Conservation (phyloP, 2,888 invertebrate genomes). For the Sminthurides aquaticus region DNA sequence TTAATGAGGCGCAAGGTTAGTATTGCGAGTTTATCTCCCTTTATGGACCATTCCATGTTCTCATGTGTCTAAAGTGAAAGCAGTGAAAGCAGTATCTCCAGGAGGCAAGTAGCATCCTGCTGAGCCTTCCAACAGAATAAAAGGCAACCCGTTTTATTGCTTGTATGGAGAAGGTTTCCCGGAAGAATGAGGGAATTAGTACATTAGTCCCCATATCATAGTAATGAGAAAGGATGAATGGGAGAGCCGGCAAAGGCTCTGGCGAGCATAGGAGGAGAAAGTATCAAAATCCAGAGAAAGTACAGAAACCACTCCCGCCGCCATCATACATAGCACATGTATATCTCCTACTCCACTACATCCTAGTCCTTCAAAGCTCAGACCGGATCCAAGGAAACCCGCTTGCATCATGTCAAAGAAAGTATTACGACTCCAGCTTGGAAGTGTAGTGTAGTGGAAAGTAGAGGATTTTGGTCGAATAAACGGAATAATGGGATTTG, state of each 20-base stretch:
- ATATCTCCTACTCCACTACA: not conserved
- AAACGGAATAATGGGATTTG: conserved; percentile 23
- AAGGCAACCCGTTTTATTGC: too few relatives aligned
- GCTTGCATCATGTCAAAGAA: not conserved
- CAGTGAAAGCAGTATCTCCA: too few relatives aligned
- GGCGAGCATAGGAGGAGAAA: not conserved
- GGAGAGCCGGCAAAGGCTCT: not conserved
- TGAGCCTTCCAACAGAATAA: too few relatives aligned
- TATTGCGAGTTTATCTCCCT: too few relatives aligned
- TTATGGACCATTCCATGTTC: too few relatives aligned
- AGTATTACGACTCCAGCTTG: not conserved
- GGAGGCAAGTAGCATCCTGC: too few relatives aligned
- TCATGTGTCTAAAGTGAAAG: too few relatives aligned
- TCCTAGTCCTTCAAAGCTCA: too few relatives aligned
- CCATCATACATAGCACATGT: not conserved
- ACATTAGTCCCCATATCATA: not conserved
- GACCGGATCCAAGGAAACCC: too few relatives aligned
- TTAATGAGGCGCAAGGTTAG: not conserved
- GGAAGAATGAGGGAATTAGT: not conserved
- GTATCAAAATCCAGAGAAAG: too few relatives aligned
- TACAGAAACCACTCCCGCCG: too few relatives aligned
- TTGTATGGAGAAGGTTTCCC: too few relatives aligned
- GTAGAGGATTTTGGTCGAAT: conserved; percentile 14
- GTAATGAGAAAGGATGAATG: not conserved
- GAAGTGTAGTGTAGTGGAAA: conserved; percentile 14